phyloP scores from a whole-genome alignment of 2,797 vertebrate species.

The Falco novaeseelandiae region DNA sequence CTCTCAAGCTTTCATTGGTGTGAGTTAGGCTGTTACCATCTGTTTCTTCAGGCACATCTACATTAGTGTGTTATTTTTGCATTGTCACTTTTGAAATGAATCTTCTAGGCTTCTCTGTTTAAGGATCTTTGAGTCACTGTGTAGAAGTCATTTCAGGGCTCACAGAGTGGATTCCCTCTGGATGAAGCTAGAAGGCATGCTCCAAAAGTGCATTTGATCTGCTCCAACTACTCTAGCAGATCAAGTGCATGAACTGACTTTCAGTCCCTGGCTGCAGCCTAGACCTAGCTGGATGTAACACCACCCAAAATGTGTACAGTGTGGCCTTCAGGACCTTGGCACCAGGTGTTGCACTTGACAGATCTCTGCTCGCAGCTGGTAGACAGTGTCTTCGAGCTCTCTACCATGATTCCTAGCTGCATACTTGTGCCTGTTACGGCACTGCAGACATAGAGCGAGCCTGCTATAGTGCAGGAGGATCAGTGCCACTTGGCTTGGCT shows the following conservation, averaged over 20 bases:
- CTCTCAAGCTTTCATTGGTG: not conserved
- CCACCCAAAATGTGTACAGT: fast-evolving
- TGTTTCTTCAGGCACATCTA: not conserved
- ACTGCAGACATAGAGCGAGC: not conserved
- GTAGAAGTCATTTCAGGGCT: not conserved
- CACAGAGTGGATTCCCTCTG: not conserved
- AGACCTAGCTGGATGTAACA: not conserved
- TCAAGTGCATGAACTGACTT: not conserved
- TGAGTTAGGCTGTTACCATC: not conserved
- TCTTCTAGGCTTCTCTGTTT: not conserved
- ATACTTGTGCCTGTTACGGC: not conserved
- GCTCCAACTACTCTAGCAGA: not conserved
- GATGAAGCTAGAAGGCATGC: not conserved
- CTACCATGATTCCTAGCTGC: not conserved
- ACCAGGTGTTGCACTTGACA: not conserved
- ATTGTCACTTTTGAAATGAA: not conserved
- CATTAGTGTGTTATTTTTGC: not conserved
- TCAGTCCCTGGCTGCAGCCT: not conserved
- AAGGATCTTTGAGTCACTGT: not conserved
- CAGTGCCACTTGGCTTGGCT: not conserved
- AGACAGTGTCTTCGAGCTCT: not conserved
- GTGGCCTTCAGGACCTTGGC: not conserved
- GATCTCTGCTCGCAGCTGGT: not conserved
- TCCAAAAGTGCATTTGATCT: not conserved
- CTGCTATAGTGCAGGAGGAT: not conserved